Conservation (phyloP, 2,113 vertebrate genomes). For the Cinclus cinclus region DNA sequence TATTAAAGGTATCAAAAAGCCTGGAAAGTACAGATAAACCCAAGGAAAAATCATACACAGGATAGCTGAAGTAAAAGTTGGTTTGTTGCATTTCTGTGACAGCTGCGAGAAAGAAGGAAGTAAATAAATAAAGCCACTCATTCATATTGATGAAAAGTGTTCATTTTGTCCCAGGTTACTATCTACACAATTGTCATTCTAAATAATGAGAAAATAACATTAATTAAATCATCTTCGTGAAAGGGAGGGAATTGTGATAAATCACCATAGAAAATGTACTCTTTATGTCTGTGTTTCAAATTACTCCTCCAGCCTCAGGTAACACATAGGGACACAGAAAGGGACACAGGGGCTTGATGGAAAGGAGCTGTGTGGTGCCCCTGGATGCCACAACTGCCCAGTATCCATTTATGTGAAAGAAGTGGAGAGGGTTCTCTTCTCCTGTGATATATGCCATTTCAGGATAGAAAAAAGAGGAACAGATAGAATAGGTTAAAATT, state of each 20-base stretch:
- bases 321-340: not conserved
- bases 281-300: not conserved
- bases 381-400: not conserved
- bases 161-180: not conserved
- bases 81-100: not conserved
- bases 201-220: not conserved
- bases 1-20: not conserved
- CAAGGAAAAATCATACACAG: not conserved
- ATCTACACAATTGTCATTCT: not conserved
- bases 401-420: not conserved
- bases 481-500: not conserved
- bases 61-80: not conserved
- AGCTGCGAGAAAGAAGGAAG: not conserved
- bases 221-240: not conserved
- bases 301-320: not conserved
- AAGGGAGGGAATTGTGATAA: not conserved
- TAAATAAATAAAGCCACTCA: not conserved
- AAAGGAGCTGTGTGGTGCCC: not conserved
- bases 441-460: not conserved
- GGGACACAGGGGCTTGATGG: not conserved
- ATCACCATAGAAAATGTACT: not conserved
- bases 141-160: not conserved
- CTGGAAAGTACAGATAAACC: not conserved
- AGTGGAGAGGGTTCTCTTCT: not conserved
- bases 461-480: not conserved